Evolutionary conservation across 2,888 invertebrate genomes (phyloP).

Genomic region (Acholoe squamosa): DNA sequence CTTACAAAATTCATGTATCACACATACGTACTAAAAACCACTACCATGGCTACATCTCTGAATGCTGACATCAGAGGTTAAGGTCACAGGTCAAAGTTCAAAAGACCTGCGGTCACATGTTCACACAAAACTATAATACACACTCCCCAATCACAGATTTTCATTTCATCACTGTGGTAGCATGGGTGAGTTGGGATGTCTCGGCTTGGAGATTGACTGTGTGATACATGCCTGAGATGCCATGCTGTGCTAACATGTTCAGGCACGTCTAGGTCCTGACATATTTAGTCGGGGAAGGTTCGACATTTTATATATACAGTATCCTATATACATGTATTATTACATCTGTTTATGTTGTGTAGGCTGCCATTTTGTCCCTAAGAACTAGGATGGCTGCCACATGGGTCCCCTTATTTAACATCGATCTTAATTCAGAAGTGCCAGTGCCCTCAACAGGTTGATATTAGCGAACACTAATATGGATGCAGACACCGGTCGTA

Average conservation of each 20-base stretch:
- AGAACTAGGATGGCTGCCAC: too few relatives aligned
- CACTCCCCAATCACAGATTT: background rate
- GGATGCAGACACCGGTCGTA: too few relatives aligned
- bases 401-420: too few relatives aligned
- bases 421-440: too few relatives aligned
- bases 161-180: background rate
- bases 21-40: background rate
- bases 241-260: slow-evolving; percentile 2
- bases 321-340: too few relatives aligned
- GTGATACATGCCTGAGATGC: slow-evolving; percentile 22
- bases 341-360: background rate
- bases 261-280: background rate
- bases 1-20: too few relatives aligned
- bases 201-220: background rate
- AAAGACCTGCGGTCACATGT: background rate
- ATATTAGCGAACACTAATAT: too few relatives aligned
- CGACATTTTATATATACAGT: too few relatives aligned
- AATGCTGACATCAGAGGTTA: slow-evolving; percentile 11
- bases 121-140: background rate
- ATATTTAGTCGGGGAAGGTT: background rate
- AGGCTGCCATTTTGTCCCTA: background rate
- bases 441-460: too few relatives aligned
- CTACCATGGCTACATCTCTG: background rate
- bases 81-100: slow-evolving; percentile 8
- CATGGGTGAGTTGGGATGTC: background rate